Base-by-base conservation (phyloP, 2,888 invertebrate species). In the Mycogona germanica region DNA sequence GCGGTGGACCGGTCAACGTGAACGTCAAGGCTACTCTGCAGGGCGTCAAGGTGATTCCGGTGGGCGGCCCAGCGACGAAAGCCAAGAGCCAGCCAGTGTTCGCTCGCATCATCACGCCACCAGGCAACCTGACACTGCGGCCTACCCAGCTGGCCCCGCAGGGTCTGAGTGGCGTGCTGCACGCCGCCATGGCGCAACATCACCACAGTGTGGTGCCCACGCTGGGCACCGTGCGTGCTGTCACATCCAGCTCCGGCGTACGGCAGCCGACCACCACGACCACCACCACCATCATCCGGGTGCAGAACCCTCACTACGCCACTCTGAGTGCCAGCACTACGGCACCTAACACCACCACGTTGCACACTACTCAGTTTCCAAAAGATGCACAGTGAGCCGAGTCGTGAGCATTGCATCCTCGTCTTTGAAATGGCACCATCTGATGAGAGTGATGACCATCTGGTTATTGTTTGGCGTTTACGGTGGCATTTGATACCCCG, bases 21-120 rank as follows among this genome's bases (percentile, higher is more conserved):
- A 59, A 58, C 25, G 44, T 59, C 30, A 58, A 57, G 55, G n/a
- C n/a, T n/a, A 51, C 59, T 2, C 48, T 59, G 23, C 58, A 58
- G 37, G 57, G 60, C 12, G 59, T 60, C 5, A 60, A 60, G 52
- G 60, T 60, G 28, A 60, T 60, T 41, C 60, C 60, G 19, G 53
- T 60, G 17, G 30, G 55, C 12, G 32, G 19, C 28, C 37, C 51
- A 21, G 50, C 35, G 12, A n/a, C 49, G 17, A 56, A 55, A 40
- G 53, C 49, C 4, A 57, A 56, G 37, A 50, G 42, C 7, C 58
- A 58, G 32, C 60, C 58, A 14, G 56, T 60, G 17, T 55, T 59
- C 38, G 58, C 60, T 3, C 37, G 58, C 26, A 60, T 60, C 19
- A 60, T 60, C 26, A 55, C 58, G 3, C 58, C 60, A 14, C 56